Base-by-base conservation (phyloP, 2,888 invertebrate genomes). In the Dynastes grantii region DNA sequence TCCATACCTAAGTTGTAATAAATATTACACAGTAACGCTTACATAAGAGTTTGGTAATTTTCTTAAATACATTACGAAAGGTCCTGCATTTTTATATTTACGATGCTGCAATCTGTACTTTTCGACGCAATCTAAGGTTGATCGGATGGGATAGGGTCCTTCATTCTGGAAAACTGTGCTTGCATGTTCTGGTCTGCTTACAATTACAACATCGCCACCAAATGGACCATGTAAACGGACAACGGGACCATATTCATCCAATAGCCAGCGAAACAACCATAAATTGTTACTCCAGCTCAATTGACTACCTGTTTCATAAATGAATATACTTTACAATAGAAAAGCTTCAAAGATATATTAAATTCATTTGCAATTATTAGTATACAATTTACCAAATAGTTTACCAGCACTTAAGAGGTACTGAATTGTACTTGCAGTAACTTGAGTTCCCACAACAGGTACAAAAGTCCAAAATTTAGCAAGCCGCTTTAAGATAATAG, bases 221-320 rank as follows among this genome's bases (percentile, higher is more conserved):
- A 94, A 89, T 0, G 93, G 93, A 37, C 93, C 93, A 29, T 92
- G 91, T 71, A 93, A 90, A 73, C 93, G 90, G 8, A 93, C 93
- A 1, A 94, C 91, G 0, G 93, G 93, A 0, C 94, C 94, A 81
- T 94, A 93, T 80, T 89, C 88, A 73, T 90, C 87, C 80, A 91
- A 88, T 5, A 91, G 83, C 81, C 88, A 90, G 40, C 87, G 88
- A 76, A 90, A 87, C 1, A 91, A 87, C 8, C 86, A 86, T 8
- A 88, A 81, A 78, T 90, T 90, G 29, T 88, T 88, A 68, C 89
- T 89, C 90, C 90, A 90, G 45, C 86, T 86, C 49, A 91, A 83
- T 77, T 88, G 86, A 75, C 89, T 90, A 83, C 87, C 86, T 88
- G 13, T 75, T 37, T 61, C 16, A 37, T 32, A 32, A n/a, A 71